Evolutionary conservation across 2,888 invertebrate species (phyloP).

Genomic region (Sminthurinus aureus): DNA sequence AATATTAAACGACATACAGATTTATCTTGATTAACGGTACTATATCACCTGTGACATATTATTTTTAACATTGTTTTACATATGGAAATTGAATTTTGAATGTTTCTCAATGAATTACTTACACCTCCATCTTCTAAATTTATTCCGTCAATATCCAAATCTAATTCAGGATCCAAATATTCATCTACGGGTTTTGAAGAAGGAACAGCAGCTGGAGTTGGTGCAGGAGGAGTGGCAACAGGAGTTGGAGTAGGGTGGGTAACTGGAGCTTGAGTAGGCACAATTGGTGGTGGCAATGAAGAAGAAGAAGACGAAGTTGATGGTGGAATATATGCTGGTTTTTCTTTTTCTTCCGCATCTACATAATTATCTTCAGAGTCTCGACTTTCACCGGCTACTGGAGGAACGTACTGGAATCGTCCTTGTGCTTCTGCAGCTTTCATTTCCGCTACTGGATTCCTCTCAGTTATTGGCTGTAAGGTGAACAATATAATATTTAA

Average conservation of each 20-base stretch:
- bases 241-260: neutral
- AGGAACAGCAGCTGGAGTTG: slow-evolving; percentile 41
- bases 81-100: too few species aligned
- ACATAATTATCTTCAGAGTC: slow-evolving; percentile 20
- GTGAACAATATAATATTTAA: neutral
- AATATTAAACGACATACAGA: neutral
- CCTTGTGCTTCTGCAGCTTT: slow-evolving; percentile 69
- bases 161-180: slow-evolving; percentile 75
- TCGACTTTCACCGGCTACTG: slow-evolving; percentile 45
- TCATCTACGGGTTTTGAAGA: slow-evolving; percentile 60
- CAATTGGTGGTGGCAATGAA: neutral
- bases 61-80: too few species aligned
- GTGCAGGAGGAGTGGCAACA: slow-evolving; percentile 22
- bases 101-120: slow-evolving; percentile 54
- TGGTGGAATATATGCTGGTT: slow-evolving; percentile 5
- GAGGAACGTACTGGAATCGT: slow-evolving; percentile 64
- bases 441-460: slow-evolving; percentile 77
- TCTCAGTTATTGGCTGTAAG: slow-evolving; percentile 71
- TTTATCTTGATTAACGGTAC: neutral
- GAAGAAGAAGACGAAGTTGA: neutral
- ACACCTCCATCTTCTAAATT: slow-evolving; percentile 81
- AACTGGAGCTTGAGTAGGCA: neutral
- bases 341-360: slow-evolving; percentile 23
- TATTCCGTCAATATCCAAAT: slow-evolving; percentile 83
- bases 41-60: too few species aligned